phyloP scores from a whole-genome alignment of 1,140 invertebrate genomes.

The Cataglyphis hispanica region DNA sequence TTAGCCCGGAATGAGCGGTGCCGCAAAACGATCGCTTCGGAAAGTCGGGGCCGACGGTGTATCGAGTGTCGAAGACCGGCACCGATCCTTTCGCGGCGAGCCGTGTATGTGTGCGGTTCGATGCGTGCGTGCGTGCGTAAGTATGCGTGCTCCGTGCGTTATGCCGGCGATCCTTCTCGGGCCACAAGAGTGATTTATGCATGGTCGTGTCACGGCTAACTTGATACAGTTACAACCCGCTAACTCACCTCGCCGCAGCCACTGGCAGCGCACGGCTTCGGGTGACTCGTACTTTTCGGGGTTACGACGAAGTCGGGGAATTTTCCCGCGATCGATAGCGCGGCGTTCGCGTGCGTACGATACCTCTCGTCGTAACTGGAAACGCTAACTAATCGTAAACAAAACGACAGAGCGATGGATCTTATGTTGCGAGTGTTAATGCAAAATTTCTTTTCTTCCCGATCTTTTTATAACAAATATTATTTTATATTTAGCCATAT shows the following conservation, averaged over 20 bases:
- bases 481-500: neutral
- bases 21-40: conserved; percentile 20
- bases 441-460: neutral
- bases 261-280: conserved; percentile 55
- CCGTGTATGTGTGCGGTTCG: neutral
- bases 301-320: conserved; percentile 23
- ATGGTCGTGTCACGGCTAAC: conserved; percentile 84
- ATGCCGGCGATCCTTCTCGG: conserved; percentile 71
- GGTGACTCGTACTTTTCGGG: conserved; percentile 60
- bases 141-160: conserved; percentile 61
- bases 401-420: neutral
- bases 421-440: neutral
- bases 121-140: neutral
- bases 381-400: conserved; percentile 1
- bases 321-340: conserved; percentile 52
- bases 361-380: neutral
- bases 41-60: conserved; percentile 29
- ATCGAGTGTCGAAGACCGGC: conserved; percentile 62
- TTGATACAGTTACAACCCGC: conserved; percentile 85
- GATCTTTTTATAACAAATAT: neutral
- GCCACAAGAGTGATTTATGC: conserved; percentile 83
- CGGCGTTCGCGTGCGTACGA: conserved; percentile 18
- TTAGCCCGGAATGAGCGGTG: conserved; percentile 6
- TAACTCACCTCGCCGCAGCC: conserved; percentile 79
- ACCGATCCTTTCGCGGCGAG: conserved; percentile 31